These are phyloP conservation scores for Rhopilema esculentum DNA, from an alignment of 30 jellyfish, hydroid and myxozoan species.

Conservation along the genomic window DNA sequence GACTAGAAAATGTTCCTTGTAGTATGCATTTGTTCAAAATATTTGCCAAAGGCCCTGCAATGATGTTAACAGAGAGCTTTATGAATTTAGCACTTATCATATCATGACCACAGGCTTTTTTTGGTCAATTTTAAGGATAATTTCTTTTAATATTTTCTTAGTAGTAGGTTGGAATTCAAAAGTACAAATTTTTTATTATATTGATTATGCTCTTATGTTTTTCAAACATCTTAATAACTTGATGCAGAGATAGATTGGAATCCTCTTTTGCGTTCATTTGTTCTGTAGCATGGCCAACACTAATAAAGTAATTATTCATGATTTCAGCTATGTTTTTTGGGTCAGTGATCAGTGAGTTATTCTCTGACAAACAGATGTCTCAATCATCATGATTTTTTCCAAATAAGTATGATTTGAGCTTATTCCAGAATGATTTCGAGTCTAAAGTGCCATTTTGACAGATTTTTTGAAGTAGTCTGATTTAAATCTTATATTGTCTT, in stretches of 20 bases:
- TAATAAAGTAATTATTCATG: neutral
- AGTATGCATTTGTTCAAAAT: constrained; percentile 5
- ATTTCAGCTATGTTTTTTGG: constrained; percentile 1
- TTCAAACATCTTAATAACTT: neutral
- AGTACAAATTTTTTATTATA: neutral
- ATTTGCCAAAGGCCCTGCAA: neutral
- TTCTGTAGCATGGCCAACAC: neutral
- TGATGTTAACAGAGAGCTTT: neutral
- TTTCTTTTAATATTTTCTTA: neutral
- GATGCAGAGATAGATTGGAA: neutral
- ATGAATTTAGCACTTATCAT: constrained; percentile 3
- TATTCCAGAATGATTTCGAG: neutral
- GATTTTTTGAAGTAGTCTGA: no score
- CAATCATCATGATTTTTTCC: neutral
- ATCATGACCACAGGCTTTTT: constrained; percentile 31
- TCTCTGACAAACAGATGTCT: neutral
- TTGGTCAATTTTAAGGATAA: neutral
- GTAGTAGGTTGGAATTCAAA: neutral
- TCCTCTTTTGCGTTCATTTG: neutral
- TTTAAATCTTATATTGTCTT: no score
- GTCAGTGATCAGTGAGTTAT: neutral
- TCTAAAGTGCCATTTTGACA: constrained; percentile 18
- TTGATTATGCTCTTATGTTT: neutral
- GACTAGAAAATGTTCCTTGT: no score
- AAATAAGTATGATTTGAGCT: neutral